These are phyloP conservation scores for Cyrtonyx montezumae DNA, from an alignment of 2,113 vertebrate genomes.

Conservation along the genomic window DNA sequence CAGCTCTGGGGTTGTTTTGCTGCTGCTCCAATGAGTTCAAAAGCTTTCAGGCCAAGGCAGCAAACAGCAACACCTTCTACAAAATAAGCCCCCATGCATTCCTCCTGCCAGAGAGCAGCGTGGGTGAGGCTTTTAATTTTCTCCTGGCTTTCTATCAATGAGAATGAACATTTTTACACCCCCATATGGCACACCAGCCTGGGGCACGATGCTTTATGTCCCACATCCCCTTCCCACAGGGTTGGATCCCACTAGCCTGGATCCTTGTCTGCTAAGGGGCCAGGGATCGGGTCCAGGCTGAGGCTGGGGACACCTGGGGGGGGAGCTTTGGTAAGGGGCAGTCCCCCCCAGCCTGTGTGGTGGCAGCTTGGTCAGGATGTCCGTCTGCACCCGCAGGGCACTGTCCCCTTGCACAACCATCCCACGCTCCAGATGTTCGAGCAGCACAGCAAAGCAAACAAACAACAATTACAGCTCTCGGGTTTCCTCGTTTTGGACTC, in stretches of 20 bases:
- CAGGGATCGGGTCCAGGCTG: background rate
- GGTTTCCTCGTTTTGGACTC: slow-evolving; percentile 50
- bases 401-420: slow-evolving; percentile 10
- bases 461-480: slow-evolving; percentile 64
- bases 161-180: slow-evolving; percentile 20
- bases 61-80: slow-evolving; percentile 13
- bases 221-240: background rate
- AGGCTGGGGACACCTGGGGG: background rate
- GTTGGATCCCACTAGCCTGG: background rate
- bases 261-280: background rate
- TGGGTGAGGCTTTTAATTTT: slow-evolving; percentile 57
- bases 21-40: background rate
- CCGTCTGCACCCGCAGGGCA: background rate
- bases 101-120: background rate
- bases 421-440: slow-evolving; percentile 61
- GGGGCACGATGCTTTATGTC: background rate
- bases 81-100: background rate
- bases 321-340: background rate
- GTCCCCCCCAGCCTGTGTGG: background rate
- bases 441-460: slow-evolving; percentile 47
- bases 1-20: background rate
- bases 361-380: background rate
- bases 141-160: slow-evolving; percentile 50
- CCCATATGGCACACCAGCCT: background rate
- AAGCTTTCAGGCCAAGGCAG: background rate